A percentile compares a stretch with the other conserved stretches of the same genome.
phyloP scores from a whole-genome alignment of 2,113 vertebrate genomes.

The Hepsetus odoe region DNA sequence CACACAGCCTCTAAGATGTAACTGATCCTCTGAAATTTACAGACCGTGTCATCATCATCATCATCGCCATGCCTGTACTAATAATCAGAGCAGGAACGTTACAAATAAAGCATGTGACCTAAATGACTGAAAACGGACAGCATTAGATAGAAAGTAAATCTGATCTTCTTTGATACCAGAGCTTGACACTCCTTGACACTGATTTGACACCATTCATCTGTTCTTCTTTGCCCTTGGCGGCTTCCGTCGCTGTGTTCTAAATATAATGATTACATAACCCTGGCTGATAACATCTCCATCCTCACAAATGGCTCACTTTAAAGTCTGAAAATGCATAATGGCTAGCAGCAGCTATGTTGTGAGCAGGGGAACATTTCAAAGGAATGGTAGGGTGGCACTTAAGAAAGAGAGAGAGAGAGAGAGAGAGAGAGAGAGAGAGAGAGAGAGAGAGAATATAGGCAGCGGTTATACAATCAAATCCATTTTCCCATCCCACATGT shows the following conservation, averaged over 20 bases:
- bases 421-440: background rate
- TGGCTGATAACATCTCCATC: background rate
- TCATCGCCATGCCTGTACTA: background rate
- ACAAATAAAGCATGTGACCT: background rate
- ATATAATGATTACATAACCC: slow-evolving; percentile 12
- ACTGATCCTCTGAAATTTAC: slow-evolving; percentile 22
- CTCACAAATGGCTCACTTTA: background rate
- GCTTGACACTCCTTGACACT: slow-evolving; percentile 6
- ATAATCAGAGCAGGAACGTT: slow-evolving; percentile 26
- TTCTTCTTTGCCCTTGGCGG: slow-evolving; percentile 1
- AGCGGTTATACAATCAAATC: slow-evolving; percentile 34
- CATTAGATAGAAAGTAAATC: slow-evolving; percentile 26
- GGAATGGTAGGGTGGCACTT: background rate
- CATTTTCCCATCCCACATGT: slow-evolving; percentile 33
- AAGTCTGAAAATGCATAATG: background rate
- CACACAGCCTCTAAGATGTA: background rate
- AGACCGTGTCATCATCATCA: slow-evolving; percentile 24
- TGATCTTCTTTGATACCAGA: slow-evolving; percentile 29
- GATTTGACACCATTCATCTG: slow-evolving; percentile 38
- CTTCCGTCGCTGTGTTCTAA: background rate
- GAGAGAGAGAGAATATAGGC: background rate
- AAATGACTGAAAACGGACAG: slow-evolving; percentile 21
- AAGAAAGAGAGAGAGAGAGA: background rate
- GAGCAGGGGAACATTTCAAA: background rate
- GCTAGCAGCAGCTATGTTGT: background rate